A percentile compares a stretch with the other conserved stretches of the same genome.
phyloP scores from a whole-genome alignment of 2,888 invertebrate species.

The Tineola bisselliella region DNA sequence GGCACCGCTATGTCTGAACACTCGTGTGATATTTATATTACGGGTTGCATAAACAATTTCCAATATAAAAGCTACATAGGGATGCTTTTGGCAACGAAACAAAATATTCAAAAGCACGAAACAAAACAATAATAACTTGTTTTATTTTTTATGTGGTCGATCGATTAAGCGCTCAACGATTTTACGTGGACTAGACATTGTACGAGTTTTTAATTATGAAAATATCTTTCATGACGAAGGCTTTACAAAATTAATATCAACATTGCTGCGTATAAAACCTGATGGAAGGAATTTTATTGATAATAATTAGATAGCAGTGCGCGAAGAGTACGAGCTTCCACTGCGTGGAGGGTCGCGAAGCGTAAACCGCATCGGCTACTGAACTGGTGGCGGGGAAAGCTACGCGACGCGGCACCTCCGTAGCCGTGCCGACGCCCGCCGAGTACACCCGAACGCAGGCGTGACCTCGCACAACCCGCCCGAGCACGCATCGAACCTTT shows the following conservation, averaged over 20 bases:
- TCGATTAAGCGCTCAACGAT: slow-evolving; percentile 53
- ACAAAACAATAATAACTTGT: slow-evolving; percentile 51
- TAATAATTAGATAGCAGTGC: slow-evolving; percentile 60
- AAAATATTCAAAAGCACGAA: slow-evolving; percentile 45
- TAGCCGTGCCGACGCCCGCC: slow-evolving; percentile 38
- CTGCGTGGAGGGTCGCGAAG: slow-evolving; percentile 49
- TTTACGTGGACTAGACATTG: slow-evolving; percentile 28
- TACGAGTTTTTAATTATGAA: slow-evolving; percentile 18
- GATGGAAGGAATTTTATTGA: slow-evolving; percentile 39
- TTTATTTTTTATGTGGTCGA: slow-evolving; percentile 60
- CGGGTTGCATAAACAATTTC: slow-evolving; percentile 19
- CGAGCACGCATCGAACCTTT: slow-evolving; percentile 47
- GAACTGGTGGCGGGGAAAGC: slow-evolving; percentile 18
- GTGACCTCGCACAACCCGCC: slow-evolving; percentile 63
- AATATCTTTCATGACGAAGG: neutral
- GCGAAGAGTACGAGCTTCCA: slow-evolving; percentile 49
- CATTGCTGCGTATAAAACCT: neutral
- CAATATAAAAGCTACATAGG: slow-evolving; percentile 26
- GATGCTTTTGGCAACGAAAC: slow-evolving; percentile 37
- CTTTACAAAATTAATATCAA: neutral
- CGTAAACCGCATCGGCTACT: slow-evolving; percentile 47
- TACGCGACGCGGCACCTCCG: slow-evolving; percentile 14
- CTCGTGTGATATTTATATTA: slow-evolving; percentile 19
- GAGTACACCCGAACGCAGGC: slow-evolving; percentile 46
- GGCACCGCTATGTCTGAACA: slow-evolving; percentile 37